Evolutionary conservation across 2,113 vertebrate genomes (phyloP).

Genomic region (Mirounga angustirostris): DNA sequence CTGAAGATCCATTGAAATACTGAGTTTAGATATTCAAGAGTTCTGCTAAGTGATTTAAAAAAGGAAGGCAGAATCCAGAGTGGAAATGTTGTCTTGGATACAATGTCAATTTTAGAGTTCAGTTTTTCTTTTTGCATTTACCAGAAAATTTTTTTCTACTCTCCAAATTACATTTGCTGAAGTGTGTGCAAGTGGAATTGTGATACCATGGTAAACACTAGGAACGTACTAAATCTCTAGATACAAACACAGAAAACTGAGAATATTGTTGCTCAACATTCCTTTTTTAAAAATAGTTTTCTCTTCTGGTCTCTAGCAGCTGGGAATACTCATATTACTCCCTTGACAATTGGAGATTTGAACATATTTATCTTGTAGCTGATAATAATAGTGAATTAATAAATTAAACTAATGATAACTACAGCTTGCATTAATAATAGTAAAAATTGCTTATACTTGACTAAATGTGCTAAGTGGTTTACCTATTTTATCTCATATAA

Average conservation of each 20-base stretch:
- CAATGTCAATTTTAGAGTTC: slow-evolving; percentile 1
- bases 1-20: slow-evolving; percentile 52
- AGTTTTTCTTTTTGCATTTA: slow-evolving; percentile 27
- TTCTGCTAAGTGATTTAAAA: slow-evolving; percentile 42
- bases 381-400: slow-evolving; percentile 49
- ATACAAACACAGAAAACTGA: slow-evolving; percentile 29
- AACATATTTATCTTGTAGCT: slow-evolving; percentile 60
- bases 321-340: slow-evolving; percentile 39
- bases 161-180: slow-evolving; percentile 33
- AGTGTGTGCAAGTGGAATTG: not conserved
- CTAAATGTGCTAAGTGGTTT: not conserved
- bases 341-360: slow-evolving; percentile 28
- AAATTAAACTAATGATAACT: not conserved
- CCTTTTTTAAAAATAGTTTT: not conserved
- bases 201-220: slow-evolving; percentile 24
- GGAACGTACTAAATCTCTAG: not conserved
- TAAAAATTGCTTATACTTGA: not conserved
- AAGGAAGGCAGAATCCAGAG: slow-evolving; percentile 7
- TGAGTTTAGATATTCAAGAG: slow-evolving; percentile 39
- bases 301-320: not conserved
- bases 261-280: slow-evolving; percentile 2
- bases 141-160: slow-evolving; percentile 17
- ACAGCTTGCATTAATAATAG: slow-evolving; percentile 47
- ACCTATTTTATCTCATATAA: not conserved
- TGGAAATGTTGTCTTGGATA: not conserved